Percentiles rank a stretch among this genome's conserved stretches.
Conservation (phyloP, 2,113 vertebrate genomes). For the Machaerirhynchus nigripectus region DNA sequence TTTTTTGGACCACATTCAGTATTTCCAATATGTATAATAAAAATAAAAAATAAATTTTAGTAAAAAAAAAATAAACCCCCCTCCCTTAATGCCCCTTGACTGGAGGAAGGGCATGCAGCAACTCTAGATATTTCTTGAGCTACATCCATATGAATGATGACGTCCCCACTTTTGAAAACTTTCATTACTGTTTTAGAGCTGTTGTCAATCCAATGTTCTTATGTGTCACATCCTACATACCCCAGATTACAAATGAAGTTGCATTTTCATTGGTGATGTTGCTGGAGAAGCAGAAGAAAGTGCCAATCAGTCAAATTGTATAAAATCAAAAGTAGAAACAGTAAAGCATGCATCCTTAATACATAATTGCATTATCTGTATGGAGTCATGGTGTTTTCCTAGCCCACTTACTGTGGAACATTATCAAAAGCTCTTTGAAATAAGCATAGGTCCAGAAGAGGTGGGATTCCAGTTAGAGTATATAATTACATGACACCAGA, state of each 20-base stretch:
- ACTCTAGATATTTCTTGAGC: neutral
- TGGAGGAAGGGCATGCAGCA: neutral
- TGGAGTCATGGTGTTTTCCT: neutral
- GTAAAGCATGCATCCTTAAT: neutral
- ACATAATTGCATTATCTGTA: neutral
- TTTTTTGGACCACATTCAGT: neutral
- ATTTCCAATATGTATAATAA: neutral
- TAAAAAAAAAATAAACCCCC: neutral
- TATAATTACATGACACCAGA: neutral
- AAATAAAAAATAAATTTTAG: neutral
- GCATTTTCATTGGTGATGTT: neutral
- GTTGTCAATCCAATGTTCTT: neutral
- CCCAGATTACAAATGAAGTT: neutral
- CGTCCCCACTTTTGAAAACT: neutral
- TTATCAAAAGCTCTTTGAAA: neutral
- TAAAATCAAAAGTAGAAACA: neutral
- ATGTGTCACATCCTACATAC: neutral
- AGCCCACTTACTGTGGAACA: neutral
- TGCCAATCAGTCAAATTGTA: neutral
- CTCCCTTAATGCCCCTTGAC: neutral
- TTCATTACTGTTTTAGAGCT: neutral
- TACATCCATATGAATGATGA: neutral
- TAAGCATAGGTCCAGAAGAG: neutral
- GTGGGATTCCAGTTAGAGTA: neutral
- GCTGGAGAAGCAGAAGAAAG: neutral